Base-by-base conservation (phyloP, 2,797 vertebrate species). In the Acanthis flammea region DNA sequence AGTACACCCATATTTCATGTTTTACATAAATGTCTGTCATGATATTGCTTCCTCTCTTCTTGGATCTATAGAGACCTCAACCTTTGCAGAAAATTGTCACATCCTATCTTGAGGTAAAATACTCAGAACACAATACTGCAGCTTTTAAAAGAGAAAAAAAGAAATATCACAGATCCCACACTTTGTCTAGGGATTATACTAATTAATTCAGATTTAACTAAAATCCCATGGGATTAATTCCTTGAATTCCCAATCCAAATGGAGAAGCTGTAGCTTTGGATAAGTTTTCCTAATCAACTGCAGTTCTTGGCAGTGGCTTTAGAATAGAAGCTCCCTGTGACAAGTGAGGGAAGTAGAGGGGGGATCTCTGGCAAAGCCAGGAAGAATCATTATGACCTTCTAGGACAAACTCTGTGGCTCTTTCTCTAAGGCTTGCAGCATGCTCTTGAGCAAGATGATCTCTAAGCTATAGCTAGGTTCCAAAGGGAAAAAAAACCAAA, bases 291-390 rank as follows among this genome's bases (percentile, higher is more conserved):
- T 77, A 70, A 37, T 7, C 48, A 74, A 14, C 15, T 35, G 31
- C 0, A 1, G 30, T 4, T 50, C 10, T 11, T 61, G 42, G 22
- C 55, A 0, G 0, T n/a, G 35, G 21, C 19, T 65, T 72, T 67
- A 68, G 23, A 72, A 33, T 3, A 54, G 53, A 67, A 71, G 33
- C 7, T 77, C 31, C n/a, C 21, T 27, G 47, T 27, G 53, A 74
- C 8, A 63, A 75, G n/a, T 12, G 21, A 62, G 47, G 18, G 10
- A 73, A 13, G 15, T 19, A 37, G 35, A 65, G 14, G 3, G 14
- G 9, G 7, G 5, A 19, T 50, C 10, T 30, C 31, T 19, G 37
- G 27, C 41, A 63, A 86, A 86, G 24, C 33, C 10, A 4, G 18
- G 12, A 22, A 1, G 12, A 6, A 66, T 70, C 7, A 1, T 33